A percentile compares a stretch with the other conserved stretches of the same genome.
phyloP scores from a whole-genome alignment of 2,888 invertebrate species.

The Trachelus troglodyta region DNA sequence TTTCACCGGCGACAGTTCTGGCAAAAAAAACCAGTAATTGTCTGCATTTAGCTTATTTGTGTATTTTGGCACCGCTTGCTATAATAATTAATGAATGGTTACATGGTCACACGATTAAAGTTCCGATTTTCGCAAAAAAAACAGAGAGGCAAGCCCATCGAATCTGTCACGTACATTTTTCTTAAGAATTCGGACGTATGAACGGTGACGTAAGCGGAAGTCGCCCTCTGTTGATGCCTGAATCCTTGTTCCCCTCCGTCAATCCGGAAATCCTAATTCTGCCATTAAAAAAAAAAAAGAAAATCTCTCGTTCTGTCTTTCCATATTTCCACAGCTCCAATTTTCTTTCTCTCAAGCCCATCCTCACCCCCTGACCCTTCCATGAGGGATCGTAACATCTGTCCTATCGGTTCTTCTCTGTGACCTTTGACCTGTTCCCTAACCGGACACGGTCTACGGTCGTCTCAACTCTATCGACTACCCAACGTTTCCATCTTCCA shows the following conservation, averaged over 20 bases:
- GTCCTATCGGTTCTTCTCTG: neutral
- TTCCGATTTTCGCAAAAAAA: neutral
- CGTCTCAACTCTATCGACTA: neutral
- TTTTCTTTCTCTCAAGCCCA: neutral
- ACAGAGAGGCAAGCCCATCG: neutral
- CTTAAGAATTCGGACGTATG: neutral
- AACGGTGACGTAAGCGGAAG: neutral
- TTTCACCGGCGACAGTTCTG: neutral
- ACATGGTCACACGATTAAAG: neutral
- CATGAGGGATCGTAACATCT: neutral
- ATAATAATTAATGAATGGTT: conserved; percentile 26
- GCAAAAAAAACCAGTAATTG: conserved; percentile 19
- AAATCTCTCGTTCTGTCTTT: neutral
- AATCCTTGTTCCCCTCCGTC: neutral
- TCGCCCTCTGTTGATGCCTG: neutral
- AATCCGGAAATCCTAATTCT: neutral
- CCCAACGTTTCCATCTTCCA: neutral
- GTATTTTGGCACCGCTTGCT: conserved; percentile 29
- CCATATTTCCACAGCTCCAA: neutral
- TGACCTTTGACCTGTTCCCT: neutral
- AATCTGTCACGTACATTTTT: neutral
- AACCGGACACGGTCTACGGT: neutral
- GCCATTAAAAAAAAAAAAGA: neutral
- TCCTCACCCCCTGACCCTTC: neutral
- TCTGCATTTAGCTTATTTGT: conserved; percentile 29